These are phyloP conservation scores for Coregonus sp. DNA, from an alignment of 2,797 vertebrate genomes.

Conservation along the genomic window DNA sequence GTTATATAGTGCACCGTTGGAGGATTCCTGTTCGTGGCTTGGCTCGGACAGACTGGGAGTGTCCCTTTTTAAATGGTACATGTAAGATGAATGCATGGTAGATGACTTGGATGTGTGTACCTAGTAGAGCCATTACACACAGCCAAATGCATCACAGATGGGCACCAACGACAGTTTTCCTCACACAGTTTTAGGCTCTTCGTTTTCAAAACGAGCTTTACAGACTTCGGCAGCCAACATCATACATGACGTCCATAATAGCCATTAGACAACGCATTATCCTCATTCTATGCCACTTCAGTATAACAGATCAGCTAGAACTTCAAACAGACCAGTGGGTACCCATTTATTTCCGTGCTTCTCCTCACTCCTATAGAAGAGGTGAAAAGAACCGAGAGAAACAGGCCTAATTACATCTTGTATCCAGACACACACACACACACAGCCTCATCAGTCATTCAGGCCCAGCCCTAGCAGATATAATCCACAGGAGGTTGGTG, in stretches of 20 bases:
- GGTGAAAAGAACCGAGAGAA: conserved; percentile 14
- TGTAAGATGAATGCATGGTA: conserved; percentile 1
- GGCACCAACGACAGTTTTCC: not conserved
- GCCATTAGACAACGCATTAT: not conserved
- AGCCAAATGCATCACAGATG: conserved; percentile 30
- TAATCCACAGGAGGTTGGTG: conserved; percentile 14
- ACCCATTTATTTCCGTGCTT: not conserved
- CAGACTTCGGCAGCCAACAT: not conserved
- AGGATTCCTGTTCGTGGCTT: conserved; percentile 49
- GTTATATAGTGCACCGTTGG: conserved; percentile 45
- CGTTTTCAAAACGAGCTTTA: conserved; percentile 1
- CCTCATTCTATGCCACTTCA: conserved; percentile 2
- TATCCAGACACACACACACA: conserved; percentile 23
- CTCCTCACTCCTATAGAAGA: not conserved
- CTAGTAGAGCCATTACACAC: conserved; percentile 6
- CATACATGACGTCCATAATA: not conserved
- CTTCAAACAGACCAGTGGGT: conserved; percentile 1
- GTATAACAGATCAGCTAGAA: not conserved
- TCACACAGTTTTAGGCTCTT: conserved; percentile 12
- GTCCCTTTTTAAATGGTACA: conserved; percentile 12
- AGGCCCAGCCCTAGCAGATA: conserved; percentile 43
- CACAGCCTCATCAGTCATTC: conserved; percentile 50
- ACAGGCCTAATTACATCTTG: conserved; percentile 28
- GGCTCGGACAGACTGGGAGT: conserved; percentile 45
- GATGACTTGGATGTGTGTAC: no score